Evolutionary conservation across 1,140 invertebrate species (phyloP).

Genomic region (Procambarus virginalis): DNA sequence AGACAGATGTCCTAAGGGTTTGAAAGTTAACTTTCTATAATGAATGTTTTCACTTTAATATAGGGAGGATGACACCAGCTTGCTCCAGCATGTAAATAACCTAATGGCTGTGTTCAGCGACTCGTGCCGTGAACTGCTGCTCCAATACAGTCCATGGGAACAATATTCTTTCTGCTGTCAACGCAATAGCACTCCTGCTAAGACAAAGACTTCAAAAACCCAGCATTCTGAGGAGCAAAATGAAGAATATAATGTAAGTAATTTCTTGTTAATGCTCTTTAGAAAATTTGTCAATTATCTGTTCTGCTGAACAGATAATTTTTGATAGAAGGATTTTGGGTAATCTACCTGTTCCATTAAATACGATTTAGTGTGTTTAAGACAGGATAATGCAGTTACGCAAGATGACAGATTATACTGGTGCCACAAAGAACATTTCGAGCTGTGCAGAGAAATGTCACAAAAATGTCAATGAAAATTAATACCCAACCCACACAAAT

Average conservation of each 20-base stretch:
- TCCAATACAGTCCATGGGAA: constrained; percentile 58
- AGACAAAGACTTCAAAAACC: background rate
- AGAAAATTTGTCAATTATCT: too few relatives aligned
- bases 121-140: constrained; percentile 49
- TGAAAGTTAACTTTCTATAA: background rate
- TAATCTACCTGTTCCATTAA: too few relatives aligned
- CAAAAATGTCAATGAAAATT: too few relatives aligned
- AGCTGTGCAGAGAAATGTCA: too few relatives aligned
- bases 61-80: background rate
- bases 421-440: too few relatives aligned
- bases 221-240: background rate
- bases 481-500: too few relatives aligned
- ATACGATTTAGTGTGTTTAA: too few relatives aligned
- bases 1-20: too few relatives aligned
- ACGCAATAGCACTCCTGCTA: constrained; percentile 9
- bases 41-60: background rate
- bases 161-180: constrained; percentile 49
- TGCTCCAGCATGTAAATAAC: constrained; percentile 51
- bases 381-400: too few relatives aligned
- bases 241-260: constrained; percentile 7
- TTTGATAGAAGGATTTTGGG: too few relatives aligned
- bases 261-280: background rate
- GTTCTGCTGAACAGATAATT: too few relatives aligned
- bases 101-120: constrained; percentile 59
- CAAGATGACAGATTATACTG: too few relatives aligned